Evolutionary conservation across 2,113 vertebrate species (phyloP).

Genomic region (Cyprinus carpio): DNA sequence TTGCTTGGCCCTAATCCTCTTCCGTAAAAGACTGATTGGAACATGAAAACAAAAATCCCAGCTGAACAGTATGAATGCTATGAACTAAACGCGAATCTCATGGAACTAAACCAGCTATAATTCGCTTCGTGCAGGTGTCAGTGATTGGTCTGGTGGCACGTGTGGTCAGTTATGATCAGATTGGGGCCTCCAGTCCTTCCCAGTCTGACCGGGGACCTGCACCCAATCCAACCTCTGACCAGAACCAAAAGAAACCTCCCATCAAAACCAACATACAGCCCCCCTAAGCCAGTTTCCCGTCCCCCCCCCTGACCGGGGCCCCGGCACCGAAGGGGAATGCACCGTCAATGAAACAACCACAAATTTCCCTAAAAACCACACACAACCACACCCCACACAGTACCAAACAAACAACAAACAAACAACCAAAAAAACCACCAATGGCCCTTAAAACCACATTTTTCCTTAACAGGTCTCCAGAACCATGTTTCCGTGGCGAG

Average conservation of each 20-base stretch:
- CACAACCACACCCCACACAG: no score
- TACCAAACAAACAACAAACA: no score
- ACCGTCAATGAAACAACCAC: no score
- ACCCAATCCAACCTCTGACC: background rate
- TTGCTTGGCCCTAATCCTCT: no score
- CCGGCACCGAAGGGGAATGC: no score
- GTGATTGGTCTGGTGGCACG: constrained; percentile 70
- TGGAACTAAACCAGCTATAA: constrained; percentile 48
- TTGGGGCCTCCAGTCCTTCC: constrained; percentile 65
- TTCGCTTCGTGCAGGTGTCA: constrained; percentile 69
- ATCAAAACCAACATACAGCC: no score
- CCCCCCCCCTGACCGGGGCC: no score
- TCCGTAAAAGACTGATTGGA: background rate
- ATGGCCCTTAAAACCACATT: background rate
- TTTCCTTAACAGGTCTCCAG: background rate
- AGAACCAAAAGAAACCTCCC: constrained; percentile 15
- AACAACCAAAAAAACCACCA: no score
- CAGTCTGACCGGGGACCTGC: constrained; percentile 14
- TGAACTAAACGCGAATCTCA: background rate
- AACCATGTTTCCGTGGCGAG: background rate
- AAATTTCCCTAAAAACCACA: no score
- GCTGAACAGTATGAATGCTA: background rate
- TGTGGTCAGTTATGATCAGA: constrained; percentile 68
- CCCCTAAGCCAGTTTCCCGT: no score
- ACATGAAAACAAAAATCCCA: background rate